Base-by-base conservation (phyloP, 2,888 invertebrate species). In the Apotomis betuletana region DNA sequence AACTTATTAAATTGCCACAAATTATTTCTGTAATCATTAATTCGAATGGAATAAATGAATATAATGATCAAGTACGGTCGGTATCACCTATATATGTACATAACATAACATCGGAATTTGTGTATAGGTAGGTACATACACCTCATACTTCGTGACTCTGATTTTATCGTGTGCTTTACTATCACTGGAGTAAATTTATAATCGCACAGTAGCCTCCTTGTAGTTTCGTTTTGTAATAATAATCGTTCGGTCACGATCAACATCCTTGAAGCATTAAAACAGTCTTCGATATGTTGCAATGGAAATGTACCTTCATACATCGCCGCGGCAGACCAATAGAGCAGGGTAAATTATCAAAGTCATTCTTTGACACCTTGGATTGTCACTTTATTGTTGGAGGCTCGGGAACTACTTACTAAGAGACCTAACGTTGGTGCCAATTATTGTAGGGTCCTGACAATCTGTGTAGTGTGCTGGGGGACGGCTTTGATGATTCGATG, bases 201-300 rank as follows among this genome's bases (percentile, higher is more conserved):
- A 61, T 61, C n/a, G 12, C 49, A 12, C n/a, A 62, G 61, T 62
- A 10, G 4, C 49, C 6, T 36, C 49, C 44, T 49, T 49, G 49
- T 49, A 10, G 27, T 3, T 59, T 13, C 3, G 12, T 15, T 61
- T 62, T 51, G 51, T 49, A 51, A 51, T 62, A 62, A 51, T 62
- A 62, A 51, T 62, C 62, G 51, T n/a, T 38, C 27, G 36, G 36
- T 51, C 62, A 62, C 64, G 64, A 55, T 64, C 41, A 54, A n/a
- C 41, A 54, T 51, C 41, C 15, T 15, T 27, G n/a, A 13, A 61
- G 51, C 64, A 15, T 15, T 46, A 15, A 41, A 46, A 15, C 54
- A 55, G 27, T 57, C 9, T 13, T 60, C 49, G 12, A 59, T 41
- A 60, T 75, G 61, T 61, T 61, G 61, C 46, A 61, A 61, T 46